Base-by-base conservation (phyloP, 2,888 invertebrate species). In the Agonum fuliginosum region DNA sequence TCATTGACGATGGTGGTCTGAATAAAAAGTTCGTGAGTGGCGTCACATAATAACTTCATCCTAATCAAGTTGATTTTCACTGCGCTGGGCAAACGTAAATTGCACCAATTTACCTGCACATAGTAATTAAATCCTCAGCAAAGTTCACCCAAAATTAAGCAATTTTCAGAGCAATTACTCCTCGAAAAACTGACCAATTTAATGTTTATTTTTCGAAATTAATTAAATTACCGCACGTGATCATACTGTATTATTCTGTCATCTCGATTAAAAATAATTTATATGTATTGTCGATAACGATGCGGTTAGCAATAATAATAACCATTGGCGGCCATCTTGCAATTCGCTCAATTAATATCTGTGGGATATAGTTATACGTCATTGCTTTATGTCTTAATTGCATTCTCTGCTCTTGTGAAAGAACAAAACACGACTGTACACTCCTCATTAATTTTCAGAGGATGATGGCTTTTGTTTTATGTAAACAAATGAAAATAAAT, bases 401-500 rank as follows among this genome's bases (percentile, higher is more conserved):
- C 20, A 20, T 43, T 22, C 41, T 37, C 41, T 54, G 17, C 46
- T 46, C 30, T n/a, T 34, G 8, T 27, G 54, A 27, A 54, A 24
- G 54, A 62, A 62, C 58, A 62, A 14, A 62, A 27, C 58, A 62
- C 27, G 58, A 67, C 34, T 19, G 37, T 10, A 12, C 22, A 34
- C 41, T 19, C 19, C 43, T 41, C 41, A 67, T 67, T 67, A 37
- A 41, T 67, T 67, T 67, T 67, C 37, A 67, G 24, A 6, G 24
- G 54, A 54, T 12, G 8, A 12, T 48, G 48, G 12, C 46, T 62
- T 62, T 62, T 62, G 30, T 62, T 62, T 67, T 41, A 41, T 67
- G 67, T 37, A 67, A 67, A 67, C 67, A 67, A 67, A 67, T 67
- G 43, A 41, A 67, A 22, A 67, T 67, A 67, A 67, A 67, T 67